Evolutionary conservation across 2,113 vertebrate species (phyloP), one percentile per base, ranked within the genome.

Genomic region (Phasianus colchicus): DNA sequence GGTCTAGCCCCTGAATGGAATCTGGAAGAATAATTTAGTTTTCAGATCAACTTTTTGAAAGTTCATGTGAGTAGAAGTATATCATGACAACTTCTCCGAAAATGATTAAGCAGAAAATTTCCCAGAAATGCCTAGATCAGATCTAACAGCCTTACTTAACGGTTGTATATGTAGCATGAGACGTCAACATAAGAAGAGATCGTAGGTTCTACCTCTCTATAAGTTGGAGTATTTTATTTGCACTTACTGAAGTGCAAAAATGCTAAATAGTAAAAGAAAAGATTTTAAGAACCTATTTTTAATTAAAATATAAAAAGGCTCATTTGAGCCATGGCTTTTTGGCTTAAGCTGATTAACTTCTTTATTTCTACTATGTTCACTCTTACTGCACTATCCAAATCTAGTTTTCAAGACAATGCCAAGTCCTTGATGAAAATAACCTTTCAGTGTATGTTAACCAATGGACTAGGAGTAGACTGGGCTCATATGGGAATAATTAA

Each of bases 401-500:
- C 20, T 24, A 89, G 0, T 91, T 89, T 93, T 88, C 64, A 82
- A 86, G 42, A 58, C 6, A 5, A 74, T 54, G 72, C 79, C 93
- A 95, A 96, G 32, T 60, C 34, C 89, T 89, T 88, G 79, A 85
- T 64, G 55, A 88, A 92, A 94, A 92, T 47, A 77, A 38, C 24
- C 50, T 89, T 89, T 79, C 71, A 52, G 70, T 67, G 36, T 34
- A 80, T 54, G 20, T 30, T 86, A 55, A 92, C 64, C 69, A 87
- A 71, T 22, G 47, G 55, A 74, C 60, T 93, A 55, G 40, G 92
- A 85, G n/a, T 60, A 80, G 82, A 42, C 54, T 64, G 34, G 20
- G 29, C 9, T 89, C 85, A 71, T 86, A 88, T 40, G 91, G 84
- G 75, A 93, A 86, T 89, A 92, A 93, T 93, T 52, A 92, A 93